phyloP scores from a whole-genome alignment of 2,113 vertebrate species.

The Ailurus styani region DNA sequence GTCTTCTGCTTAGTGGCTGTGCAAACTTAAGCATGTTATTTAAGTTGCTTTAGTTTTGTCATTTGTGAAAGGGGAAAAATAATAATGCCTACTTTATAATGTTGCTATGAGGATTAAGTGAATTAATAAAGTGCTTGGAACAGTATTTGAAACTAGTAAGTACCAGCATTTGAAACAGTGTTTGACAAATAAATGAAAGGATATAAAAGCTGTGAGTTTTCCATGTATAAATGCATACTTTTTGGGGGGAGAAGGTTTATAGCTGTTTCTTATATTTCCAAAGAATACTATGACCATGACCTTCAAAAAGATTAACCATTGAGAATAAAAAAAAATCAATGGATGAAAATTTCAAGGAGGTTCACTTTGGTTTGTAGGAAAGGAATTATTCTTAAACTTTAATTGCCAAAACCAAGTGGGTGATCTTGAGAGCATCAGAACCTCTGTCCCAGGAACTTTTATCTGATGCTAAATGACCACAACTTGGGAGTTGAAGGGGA shows the following conservation, averaged over 20 bases:
- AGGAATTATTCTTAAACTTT: not conserved
- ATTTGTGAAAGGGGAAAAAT: not conserved
- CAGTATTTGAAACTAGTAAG: not conserved
- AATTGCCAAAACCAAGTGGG: not conserved
- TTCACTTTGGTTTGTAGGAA: not conserved
- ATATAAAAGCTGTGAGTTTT: not conserved
- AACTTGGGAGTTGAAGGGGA: not conserved
- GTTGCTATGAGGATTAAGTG: not conserved
- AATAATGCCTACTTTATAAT: not conserved
- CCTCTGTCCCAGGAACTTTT: not conserved
- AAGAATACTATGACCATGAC: not conserved
- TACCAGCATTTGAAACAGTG: not conserved
- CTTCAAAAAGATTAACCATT: not conserved
- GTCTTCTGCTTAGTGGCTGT: not conserved
- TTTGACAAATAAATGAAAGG: not conserved
- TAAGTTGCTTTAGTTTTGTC: not conserved
- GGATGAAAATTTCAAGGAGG: not conserved
- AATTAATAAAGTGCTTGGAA: not conserved
- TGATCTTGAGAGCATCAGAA: not conserved
- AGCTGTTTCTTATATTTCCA: not conserved
- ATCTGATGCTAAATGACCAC: not conserved
- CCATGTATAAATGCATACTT: not conserved
- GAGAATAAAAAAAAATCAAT: not conserved
- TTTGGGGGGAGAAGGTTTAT: not conserved
- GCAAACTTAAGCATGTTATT: not conserved